Base-by-base conservation (phyloP, 1,140 invertebrate genomes). In the Drosophila ambigua region DNA sequence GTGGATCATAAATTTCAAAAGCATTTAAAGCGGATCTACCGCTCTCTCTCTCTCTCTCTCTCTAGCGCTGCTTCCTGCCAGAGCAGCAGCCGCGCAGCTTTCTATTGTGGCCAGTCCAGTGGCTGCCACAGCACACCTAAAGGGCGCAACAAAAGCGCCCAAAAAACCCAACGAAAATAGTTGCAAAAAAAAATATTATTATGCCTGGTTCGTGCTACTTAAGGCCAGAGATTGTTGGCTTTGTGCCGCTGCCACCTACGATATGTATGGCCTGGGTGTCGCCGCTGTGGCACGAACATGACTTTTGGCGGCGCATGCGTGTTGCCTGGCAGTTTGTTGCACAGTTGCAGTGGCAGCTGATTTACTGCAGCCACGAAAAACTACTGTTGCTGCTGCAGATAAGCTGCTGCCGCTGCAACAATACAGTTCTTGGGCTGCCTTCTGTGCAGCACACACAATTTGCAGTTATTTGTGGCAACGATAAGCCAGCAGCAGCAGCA, bases 271-370 rank as follows among this genome's bases (percentile, higher is more conserved):
- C 82, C 72, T 87, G 78, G 78, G 75, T 87, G 82, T 87, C 82
- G 83, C 75, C 67, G 73, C 77, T 83, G 84, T 89, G 82, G 79
- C 84, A 87, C 79, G 84, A 87, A 87, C 82, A 87, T 87, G 82
- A 87, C 82, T 87, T 88, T 88, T 89, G 83, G 84, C 84, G 71
- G 84, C 85, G 84, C 83, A 88, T 88, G 83, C 83, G 83, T 88
- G 83, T 77, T 84, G 79, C 74, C 72, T 83, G 84, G 83, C 83
- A 88, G 79, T 88, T 88, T 88, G 76, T 88, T 89, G 85, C 72
- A 39, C 75, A 59, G 82, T 48, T 74, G 65, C 39, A 54, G 54
- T 23, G 57, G 55, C 41, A 57, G 35, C 80, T 85, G 80, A 84
- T 84, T 84, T 84, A 84, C 51, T 84, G 77, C 35, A 39, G 52